Conservation (phyloP, 1,140 invertebrate genomes). For the Drosophila melanogaster region DNA sequence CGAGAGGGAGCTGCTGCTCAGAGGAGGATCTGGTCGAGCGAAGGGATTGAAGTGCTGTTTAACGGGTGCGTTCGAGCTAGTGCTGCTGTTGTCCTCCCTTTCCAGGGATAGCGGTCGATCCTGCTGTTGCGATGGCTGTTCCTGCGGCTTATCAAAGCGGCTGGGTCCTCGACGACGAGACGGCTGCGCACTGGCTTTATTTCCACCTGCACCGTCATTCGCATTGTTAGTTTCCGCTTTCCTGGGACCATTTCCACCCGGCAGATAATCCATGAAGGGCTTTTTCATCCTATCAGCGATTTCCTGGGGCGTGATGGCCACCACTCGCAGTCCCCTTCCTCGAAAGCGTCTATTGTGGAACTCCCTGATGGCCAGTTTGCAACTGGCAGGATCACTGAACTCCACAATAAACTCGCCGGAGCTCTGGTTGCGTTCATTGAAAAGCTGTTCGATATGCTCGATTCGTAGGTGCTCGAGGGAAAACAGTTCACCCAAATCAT, state of each 20-base stretch:
- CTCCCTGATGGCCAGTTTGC: conserved; percentile 87
- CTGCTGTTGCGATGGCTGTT: conserved; percentile 11
- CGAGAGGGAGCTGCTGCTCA: conserved; percentile 10
- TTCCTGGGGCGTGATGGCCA: conserved; percentile 88
- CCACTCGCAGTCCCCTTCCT: conserved; percentile 88
- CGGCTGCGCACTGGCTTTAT: neutral
- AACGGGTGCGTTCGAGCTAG: conserved; percentile 24
- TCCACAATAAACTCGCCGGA: conserved; percentile 94
- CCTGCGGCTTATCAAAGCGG: conserved; percentile 56
- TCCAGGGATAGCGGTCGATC: conserved; percentile 15
- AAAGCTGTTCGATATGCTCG: conserved; percentile 91
- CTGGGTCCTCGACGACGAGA: conserved; percentile 66
- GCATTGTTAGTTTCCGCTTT: conserved; percentile 8
- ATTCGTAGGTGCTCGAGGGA: conserved; percentile 91
- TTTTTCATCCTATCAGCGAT: conserved; percentile 85
- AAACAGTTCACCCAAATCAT: conserved; percentile 93
- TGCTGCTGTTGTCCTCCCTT: conserved; percentile 13
- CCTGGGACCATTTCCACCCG: conserved; percentile 59
- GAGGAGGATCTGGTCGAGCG: conserved; percentile 32
- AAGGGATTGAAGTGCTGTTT: conserved; percentile 69
- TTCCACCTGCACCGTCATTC: neutral
- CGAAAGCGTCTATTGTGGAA: conserved; percentile 89
- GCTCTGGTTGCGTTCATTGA: conserved; percentile 88
- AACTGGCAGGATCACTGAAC: conserved; percentile 89
- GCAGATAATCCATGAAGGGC: conserved; percentile 77